Base-by-base conservation (phyloP, 2,113 vertebrate genomes). In the Tympanuchus pallidicinctus region DNA sequence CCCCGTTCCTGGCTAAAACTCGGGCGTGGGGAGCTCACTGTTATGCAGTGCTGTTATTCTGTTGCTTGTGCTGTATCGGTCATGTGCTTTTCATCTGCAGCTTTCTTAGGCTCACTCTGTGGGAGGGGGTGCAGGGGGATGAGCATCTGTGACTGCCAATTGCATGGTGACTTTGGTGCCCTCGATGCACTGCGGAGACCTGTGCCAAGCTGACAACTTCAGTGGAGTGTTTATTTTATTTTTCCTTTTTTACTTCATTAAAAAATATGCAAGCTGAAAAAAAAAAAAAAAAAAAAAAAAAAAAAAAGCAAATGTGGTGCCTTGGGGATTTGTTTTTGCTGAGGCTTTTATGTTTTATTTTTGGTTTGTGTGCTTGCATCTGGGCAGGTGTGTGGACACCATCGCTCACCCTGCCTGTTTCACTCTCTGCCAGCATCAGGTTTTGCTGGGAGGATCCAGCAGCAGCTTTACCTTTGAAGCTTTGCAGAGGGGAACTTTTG, bases 161-260 rank as follows among this genome's bases (percentile, higher is more conserved):
- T 71, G 36, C 52, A 4, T 54, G 71, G 87, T 59, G 47, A 64
- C 74, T 52, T 21, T 22, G 43, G 40, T 81, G 78, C 30, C 66
- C 52, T 89, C 81, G 27, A 13, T 61, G 64, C 85, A 63, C 17
- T 4, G 61, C n/a, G 47, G 48, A 0, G 2, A 73, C 34, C 69
- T 50, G 83, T 1, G 3, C 81, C 88, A 85, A 78, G 78, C 72
- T 38, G 8, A 50, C 54, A 63, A 27, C 85, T 64, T 86, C 72
- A 4, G 15, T 61, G 50, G 30, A 89, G 78, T 81, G 69, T 82
- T 88, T 75, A 18, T 50, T 89, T 84, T 69, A 8, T 40, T 86
- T 50, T 85, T 90, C 63, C 32, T 89, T 93, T 94, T 93, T 94
- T 93, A 92, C 70, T 45, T 92, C 76, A 96, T 95, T 97, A 96